Percentiles rank a stretch among this genome's conserved stretches.
phyloP scores from a whole-genome alignment of 2,888 invertebrate genomes.

The Apamea monoglypha region DNA sequence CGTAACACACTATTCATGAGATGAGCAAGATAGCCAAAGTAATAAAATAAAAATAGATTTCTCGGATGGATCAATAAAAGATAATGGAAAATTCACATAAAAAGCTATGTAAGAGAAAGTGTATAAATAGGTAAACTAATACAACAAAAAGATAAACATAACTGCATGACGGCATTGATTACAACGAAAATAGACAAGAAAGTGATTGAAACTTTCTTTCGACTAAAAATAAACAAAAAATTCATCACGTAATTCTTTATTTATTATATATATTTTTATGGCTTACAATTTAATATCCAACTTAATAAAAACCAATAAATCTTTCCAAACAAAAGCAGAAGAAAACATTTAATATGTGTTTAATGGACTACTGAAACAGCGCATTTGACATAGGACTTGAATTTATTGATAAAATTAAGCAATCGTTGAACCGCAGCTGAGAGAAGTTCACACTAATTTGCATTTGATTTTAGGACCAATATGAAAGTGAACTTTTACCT shows the following conservation, averaged over 20 bases:
- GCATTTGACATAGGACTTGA: not conserved
- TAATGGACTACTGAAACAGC: slow-evolving; percentile 12
- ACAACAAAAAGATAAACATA: slow-evolving; percentile 48
- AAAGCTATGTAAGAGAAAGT: slow-evolving; percentile 60
- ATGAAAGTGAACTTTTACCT: slow-evolving; percentile 38
- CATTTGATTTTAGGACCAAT: slow-evolving; percentile 31
- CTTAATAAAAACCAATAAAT: slow-evolving; percentile 9
- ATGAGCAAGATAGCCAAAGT: too few relatives aligned
- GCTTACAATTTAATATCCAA: slow-evolving; percentile 1
- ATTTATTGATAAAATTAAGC: slow-evolving; percentile 29
- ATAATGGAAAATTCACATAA: slow-evolving; percentile 39
- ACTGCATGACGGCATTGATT: slow-evolving; percentile 34
- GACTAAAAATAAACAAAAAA: slow-evolving; percentile 25
- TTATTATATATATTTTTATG: not conserved
- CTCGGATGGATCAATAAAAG: slow-evolving; percentile 7
- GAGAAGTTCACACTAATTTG: slow-evolving; percentile 19
- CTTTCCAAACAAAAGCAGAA: slow-evolving; percentile 6
- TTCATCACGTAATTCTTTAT: slow-evolving; percentile 15
- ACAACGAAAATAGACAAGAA: slow-evolving; percentile 51
- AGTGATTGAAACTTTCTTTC: slow-evolving; percentile 60
- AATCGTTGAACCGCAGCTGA: slow-evolving; percentile 13
- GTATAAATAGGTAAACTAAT: slow-evolving; percentile 44
- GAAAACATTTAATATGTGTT: slow-evolving; percentile 18
- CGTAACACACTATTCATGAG: too few relatives aligned
- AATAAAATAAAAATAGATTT: not conserved